Percentiles rank a stretch among this genome's conserved stretches.
These are phyloP conservation scores for Meta bourneti DNA, from an alignment of 2,888 invertebrate genomes.

Conservation along the genomic window DNA sequence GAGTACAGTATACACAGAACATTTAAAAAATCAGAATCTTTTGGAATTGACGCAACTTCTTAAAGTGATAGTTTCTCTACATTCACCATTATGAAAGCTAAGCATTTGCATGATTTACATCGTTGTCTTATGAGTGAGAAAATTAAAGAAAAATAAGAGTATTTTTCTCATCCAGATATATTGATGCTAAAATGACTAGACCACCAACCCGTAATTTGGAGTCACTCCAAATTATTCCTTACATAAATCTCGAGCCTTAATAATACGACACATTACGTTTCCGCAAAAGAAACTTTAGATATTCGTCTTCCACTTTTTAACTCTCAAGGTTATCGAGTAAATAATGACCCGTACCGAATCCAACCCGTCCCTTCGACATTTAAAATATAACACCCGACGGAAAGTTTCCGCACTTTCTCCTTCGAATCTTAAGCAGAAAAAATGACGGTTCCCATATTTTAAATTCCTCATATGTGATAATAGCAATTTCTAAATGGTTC, in stretches of 20 bases:
- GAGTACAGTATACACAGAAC: too few relatives aligned
- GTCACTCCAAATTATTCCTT: background rate
- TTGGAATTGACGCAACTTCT: too few relatives aligned
- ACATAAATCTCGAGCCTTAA: background rate
- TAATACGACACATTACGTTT: too few relatives aligned
- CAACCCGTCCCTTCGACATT: background rate
- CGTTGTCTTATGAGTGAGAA: background rate
- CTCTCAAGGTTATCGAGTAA: too few relatives aligned
- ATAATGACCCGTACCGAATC: too few relatives aligned
- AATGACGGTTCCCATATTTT: slow-evolving; percentile 38
- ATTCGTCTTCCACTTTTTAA: background rate
- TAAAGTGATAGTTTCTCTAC: too few relatives aligned
- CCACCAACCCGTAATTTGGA: background rate
- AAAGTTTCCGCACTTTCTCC: background rate
- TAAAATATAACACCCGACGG: background rate
- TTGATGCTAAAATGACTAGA: background rate
- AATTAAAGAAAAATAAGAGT: background rate
- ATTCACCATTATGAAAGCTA: too few relatives aligned
- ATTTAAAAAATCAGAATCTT: too few relatives aligned
- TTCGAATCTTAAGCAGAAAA: background rate
- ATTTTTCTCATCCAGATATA: background rate
- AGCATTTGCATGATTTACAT: too few relatives aligned
- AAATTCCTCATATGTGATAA: slow-evolving; percentile 37
- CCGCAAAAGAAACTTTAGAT: background rate
- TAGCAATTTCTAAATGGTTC: slow-evolving; percentile 58